Evolutionary conservation across 2,797 vertebrate genomes (phyloP), one percentile per base, ranked within the genome.

Genomic region (Thripadectes ignobilis): DNA sequence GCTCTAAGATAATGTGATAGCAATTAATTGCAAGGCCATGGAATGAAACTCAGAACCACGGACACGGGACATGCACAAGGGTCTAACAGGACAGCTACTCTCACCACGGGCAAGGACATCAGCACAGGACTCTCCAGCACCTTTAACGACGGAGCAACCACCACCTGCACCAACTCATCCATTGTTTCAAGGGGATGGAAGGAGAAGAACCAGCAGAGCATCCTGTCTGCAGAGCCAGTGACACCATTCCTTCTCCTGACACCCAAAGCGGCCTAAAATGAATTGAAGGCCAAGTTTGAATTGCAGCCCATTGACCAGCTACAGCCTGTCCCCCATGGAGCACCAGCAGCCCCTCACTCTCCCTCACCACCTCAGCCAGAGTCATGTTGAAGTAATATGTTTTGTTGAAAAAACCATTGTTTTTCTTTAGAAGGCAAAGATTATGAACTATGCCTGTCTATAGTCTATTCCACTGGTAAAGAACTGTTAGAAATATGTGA

Each of bases 311-410:
- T 4, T 22, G 51, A 68, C 30, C 15, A 34, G 73, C 24, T 12
- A 23, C 52, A 61, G 66, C 46, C 48, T 32, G 38, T 55, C 19
- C 66, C 63, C 10, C 54, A n/a, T 36, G 4, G 7, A 67, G 59
- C 74, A 68, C 3, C 57, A 38, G 2, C 38, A 85, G 76, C 62
- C 43, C 77, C 49, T 52, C 0, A 1, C 48, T 61, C 49, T 38
- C 6, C 2, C 43, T 57, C 71, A 32, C 7, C 17, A 67, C 16
- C 21, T 10, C n/a, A 54, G 57, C 54, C 69, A 3, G n/a, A 55
- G 43, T 5, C 11, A n/a, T 14, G 29, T 19, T 76, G 29, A n/a
- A 49, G 9, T 14, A 6, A 24, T 1, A 6, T 3, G 9, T 1
- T 38, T 66, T 24, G 14, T 26, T 3, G 12, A 85, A 61, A 59